phyloP scores from a whole-genome alignment of 1,140 invertebrate species.

The Meloidogyne floridensis region DNA sequence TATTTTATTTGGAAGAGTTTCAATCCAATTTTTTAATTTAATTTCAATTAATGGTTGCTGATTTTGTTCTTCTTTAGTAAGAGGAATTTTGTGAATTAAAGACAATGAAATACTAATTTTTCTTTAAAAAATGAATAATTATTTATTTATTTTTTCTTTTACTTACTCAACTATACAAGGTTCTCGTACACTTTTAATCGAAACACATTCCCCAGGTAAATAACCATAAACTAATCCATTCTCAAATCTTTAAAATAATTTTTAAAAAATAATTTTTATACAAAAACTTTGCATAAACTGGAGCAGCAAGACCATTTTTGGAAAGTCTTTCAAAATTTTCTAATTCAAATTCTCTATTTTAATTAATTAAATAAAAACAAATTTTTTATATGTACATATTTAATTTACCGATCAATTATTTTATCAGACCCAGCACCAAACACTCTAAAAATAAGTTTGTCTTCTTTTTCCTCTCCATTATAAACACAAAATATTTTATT shows the following conservation, averaged over 20 bases:
- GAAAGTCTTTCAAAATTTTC: constrained; percentile 73
- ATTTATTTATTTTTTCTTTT: neutral
- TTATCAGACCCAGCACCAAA: constrained; percentile 91
- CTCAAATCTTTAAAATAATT: constrained; percentile 73
- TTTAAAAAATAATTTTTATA: neutral
- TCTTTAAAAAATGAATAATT: constrained; percentile 41
- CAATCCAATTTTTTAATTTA: constrained; percentile 77
- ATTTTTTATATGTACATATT: constrained; percentile 8
- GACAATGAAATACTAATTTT: constrained; percentile 80
- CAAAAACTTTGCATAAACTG: constrained; percentile 76
- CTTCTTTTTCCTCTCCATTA: constrained; percentile 68
- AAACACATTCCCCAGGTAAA: constrained; percentile 80
- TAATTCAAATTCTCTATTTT: constrained; percentile 49
- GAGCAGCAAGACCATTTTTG: constrained; percentile 78
- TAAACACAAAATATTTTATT: constrained; percentile 83
- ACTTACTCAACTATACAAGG: constrained; percentile 70
- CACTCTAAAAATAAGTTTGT: constrained; percentile 82
- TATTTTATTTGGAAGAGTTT: constrained; percentile 67
- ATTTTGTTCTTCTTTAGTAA: constrained; percentile 52
- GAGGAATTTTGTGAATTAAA: constrained; percentile 72
- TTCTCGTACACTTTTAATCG: constrained; percentile 74
- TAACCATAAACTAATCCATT: constrained; percentile 94
- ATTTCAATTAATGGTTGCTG: constrained; percentile 74
- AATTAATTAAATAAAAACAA: neutral
- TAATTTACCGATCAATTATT: constrained; percentile 80